Base-by-base conservation (phyloP, 1,140 invertebrate genomes). In the Drosophila ananassae region DNA sequence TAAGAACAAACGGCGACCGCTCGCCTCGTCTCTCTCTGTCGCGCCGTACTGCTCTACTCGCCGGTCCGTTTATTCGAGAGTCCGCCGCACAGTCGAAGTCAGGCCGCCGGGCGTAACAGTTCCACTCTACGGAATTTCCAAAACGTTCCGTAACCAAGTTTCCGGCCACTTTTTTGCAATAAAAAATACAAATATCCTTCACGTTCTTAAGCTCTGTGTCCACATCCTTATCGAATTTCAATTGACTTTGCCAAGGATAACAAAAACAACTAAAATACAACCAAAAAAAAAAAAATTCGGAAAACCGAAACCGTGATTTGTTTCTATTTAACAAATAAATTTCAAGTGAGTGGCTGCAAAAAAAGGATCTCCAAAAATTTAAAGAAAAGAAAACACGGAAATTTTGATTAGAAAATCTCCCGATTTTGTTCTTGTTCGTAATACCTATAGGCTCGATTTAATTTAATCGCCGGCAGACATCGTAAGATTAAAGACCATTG, bases 71-170 rank as follows among this genome's bases (percentile, higher is more conserved):
- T 34, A 21, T 7, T 47, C 51, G 51, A 51, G 57, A 72, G 53
- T 80, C 64, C 61, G 60, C 55, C 50, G 48, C 74, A 75, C 79
- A 85, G 81, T 85, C 83, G 78, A 72, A 82, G 71, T 81, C 74
- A 56, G 77, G 66, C 83, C 50, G 52, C 61, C 78, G 66, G 79
- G 75, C 77, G 53, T 75, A 87, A 75, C 82, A 75, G 82, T 82
- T 71, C 74, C 59, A 51, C 30, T 75, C 34, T 34, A 53, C 81
- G 81, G 60, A 68, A 69, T 63, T 68, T 66, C 13, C 55, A 30
- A 12, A 51, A 9, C 34, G 30, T 22, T 48, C 52, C 37, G 71
- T 41, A 37, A 37, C 41, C 39, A 55, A 13, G 63, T 63, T 47
- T 73, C 53, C 53, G 54, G 61, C 28, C 12, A 13, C 47, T 46